Conservation (phyloP, 2,113 vertebrate species). For the Leptobrachium leishanense region DNA sequence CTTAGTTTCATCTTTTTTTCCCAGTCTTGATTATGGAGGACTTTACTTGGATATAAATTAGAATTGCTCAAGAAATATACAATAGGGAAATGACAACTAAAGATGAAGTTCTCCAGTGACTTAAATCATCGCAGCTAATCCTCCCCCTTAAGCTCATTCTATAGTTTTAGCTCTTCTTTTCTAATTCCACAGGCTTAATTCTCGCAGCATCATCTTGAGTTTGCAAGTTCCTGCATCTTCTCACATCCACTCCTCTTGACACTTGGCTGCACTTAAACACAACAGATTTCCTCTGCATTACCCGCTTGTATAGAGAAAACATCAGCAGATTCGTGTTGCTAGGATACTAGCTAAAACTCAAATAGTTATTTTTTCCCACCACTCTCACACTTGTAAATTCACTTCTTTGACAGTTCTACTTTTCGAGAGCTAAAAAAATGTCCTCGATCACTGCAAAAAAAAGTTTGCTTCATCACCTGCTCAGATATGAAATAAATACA, state of each 20-base stretch:
- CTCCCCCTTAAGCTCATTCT: background rate
- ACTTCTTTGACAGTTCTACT: slow-evolving; percentile 55
- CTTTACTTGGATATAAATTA: background rate
- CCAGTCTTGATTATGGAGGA: too few relatives aligned
- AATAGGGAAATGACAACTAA: background rate
- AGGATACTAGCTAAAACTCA: slow-evolving; percentile 59
- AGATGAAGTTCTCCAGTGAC: background rate
- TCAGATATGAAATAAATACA: slow-evolving; percentile 41
- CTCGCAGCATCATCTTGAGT: slow-evolving; percentile 17
- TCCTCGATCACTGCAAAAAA: slow-evolving; percentile 55
- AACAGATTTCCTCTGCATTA: slow-evolving; percentile 57
- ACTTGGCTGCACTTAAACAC: slow-evolving; percentile 50
- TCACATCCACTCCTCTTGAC: slow-evolving; percentile 50
- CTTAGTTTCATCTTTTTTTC: too few relatives aligned
- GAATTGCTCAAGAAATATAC: background rate
- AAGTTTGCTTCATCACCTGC: slow-evolving; percentile 53
- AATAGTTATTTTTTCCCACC: slow-evolving; percentile 45
- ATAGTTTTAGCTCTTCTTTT: background rate
- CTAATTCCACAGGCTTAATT: background rate
- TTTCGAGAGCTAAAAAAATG: slow-evolving; percentile 57
- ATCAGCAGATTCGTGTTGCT: slow-evolving; percentile 62
- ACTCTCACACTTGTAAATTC: slow-evolving; percentile 58
- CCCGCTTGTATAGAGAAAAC: slow-evolving; percentile 57
- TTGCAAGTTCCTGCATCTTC: slow-evolving; percentile 29
- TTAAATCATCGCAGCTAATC: background rate